A percentile compares a stretch with the other conserved stretches of the same genome.
These are phyloP conservation scores for Drosophila tripunctata DNA, from an alignment of 2,888 invertebrate species.

Conservation along the genomic window DNA sequence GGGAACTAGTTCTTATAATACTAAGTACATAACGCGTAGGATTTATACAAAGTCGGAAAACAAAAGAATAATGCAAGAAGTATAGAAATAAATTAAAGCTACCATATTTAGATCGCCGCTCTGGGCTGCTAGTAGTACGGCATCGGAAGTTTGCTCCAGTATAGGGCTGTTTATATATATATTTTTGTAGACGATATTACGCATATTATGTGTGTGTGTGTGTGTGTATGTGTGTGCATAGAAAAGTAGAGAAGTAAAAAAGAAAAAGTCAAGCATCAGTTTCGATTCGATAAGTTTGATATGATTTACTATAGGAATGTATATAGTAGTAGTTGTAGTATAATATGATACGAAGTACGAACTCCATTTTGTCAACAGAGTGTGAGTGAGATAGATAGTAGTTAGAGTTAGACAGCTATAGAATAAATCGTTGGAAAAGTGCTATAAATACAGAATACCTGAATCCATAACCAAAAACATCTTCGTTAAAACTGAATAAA, in stretches of 20 bases:
- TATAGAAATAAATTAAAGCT: slow-evolving; percentile 57
- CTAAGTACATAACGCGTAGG: slow-evolving; percentile 8
- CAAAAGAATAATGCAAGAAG: neutral
- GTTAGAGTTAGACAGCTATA: slow-evolving; percentile 10
- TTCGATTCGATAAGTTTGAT: slow-evolving; percentile 21
- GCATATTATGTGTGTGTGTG: slow-evolving; percentile 26
- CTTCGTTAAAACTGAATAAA: slow-evolving; percentile 92
- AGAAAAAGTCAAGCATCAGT: slow-evolving; percentile 63
- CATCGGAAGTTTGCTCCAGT: slow-evolving; percentile 92
- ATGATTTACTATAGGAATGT: slow-evolving; percentile 8
- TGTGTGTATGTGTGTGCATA: slow-evolving; percentile 37
- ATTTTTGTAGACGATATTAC: slow-evolving; percentile 11
- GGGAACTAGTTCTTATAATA: neutral
- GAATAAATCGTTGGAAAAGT: slow-evolving; percentile 2
- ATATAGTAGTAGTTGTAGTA: too few species aligned
- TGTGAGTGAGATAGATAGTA: slow-evolving; percentile 13
- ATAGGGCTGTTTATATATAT: slow-evolving; percentile 87
- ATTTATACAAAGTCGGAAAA: too few species aligned
- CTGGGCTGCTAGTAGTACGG: slow-evolving; percentile 93
- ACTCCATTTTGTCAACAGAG: slow-evolving; percentile 12
- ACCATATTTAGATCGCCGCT: slow-evolving; percentile 92
- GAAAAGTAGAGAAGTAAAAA: slow-evolving; percentile 50
- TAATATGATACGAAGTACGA: slow-evolving; percentile 29
- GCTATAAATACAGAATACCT: slow-evolving; percentile 71
- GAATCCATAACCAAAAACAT: slow-evolving; percentile 87